These are phyloP conservation scores for Eupithecia dodoneata DNA, from an alignment of 2,888 invertebrate species.

Conservation along the genomic window DNA sequence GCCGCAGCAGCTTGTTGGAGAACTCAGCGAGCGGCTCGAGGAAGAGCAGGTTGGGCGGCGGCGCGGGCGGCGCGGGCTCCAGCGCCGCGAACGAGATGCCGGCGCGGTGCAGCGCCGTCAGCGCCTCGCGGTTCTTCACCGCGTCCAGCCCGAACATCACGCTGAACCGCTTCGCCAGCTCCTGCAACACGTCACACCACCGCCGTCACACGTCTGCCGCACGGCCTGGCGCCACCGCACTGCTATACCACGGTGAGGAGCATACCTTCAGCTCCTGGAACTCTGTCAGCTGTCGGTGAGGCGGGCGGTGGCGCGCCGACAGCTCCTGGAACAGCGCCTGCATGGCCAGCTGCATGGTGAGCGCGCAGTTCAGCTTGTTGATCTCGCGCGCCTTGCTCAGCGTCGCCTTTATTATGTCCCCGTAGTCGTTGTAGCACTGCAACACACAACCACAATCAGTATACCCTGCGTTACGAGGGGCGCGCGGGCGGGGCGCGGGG, in stretches of 20 bases:
- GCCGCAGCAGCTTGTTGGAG: constrained; percentile 96
- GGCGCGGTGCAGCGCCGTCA: constrained; percentile 97
- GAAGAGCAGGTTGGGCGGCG: constrained; percentile 95
- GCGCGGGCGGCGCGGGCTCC: constrained; percentile 79
- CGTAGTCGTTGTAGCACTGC: constrained; percentile 98
- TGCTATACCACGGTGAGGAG: too few relatives aligned
- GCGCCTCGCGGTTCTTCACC: constrained; percentile 97
- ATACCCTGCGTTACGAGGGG: not conserved
- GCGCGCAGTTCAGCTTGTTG: constrained; percentile 97
- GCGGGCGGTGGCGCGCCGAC: constrained; percentile 42
- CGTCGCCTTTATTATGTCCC: constrained; percentile 98
- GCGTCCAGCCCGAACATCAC: constrained; percentile 98
- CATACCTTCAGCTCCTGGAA: constrained; percentile 92
- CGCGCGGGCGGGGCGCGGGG: not conserved
- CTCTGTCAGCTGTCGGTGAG: constrained; percentile 90
- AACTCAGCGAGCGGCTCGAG: constrained; percentile 98
- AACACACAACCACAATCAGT: not conserved
- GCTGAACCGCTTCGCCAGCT: constrained; percentile 98
- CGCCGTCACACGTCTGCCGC: not conserved
- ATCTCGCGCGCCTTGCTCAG: constrained; percentile 98
- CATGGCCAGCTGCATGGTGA: constrained; percentile 96
- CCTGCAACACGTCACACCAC: constrained; percentile 80
- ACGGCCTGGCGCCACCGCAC: too few relatives aligned
- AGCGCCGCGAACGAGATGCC: constrained; percentile 93
- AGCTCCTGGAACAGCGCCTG: constrained; percentile 94